Base-by-base conservation (phyloP, 2,888 invertebrate species). In the Rhingia campestris region DNA sequence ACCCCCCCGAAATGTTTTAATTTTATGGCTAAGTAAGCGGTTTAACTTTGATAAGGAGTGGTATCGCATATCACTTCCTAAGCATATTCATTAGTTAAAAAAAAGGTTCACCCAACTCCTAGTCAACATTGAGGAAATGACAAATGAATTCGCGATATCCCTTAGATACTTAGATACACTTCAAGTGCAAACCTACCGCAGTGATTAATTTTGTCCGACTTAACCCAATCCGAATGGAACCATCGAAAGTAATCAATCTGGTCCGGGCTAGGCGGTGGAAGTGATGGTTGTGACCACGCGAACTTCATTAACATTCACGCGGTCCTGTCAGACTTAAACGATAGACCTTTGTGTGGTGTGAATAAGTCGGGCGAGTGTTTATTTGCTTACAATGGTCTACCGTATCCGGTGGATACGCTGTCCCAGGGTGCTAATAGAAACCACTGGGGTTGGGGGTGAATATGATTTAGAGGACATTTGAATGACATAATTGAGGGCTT, bases 171-270 rank as follows among this genome's bases (percentile, higher is more conserved):
- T 22, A 22, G 22, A 22, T 22, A 22, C 22, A 22, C 22, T 22
- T 22, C 22, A 22, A 22, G 22, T 22, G 22, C 32, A 49, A 59
- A 47, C 30, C 53, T 39, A 47, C n/a, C 22, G 14, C 61, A 30
- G 41, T 75, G 70, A 70, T 75, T 75, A 70, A 66, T 66, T 76
- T 35, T 30, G 53, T 30, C 43, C 51, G 43, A 12, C 54, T 39
- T 37, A 69, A 53, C 53, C 47, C 53, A 64, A 76, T 61, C 59
- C 22, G 66, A 72, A 49, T 56, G 47, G 47, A 43, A 30, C 66
- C 47, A 75, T 75, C 51, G 76, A 76, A 76, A 72, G 67, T 58
- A 67, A 73, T 77, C 81, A 82, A 73, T 77, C 73, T 73, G 73
- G 41, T 41, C 22, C 22, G 64, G 53, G 35, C 6, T n/a, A 22